Evolutionary conservation across 2,113 vertebrate species (phyloP), one percentile per base, ranked within the genome.

Genomic region (Engraulis encrasicolus): DNA sequence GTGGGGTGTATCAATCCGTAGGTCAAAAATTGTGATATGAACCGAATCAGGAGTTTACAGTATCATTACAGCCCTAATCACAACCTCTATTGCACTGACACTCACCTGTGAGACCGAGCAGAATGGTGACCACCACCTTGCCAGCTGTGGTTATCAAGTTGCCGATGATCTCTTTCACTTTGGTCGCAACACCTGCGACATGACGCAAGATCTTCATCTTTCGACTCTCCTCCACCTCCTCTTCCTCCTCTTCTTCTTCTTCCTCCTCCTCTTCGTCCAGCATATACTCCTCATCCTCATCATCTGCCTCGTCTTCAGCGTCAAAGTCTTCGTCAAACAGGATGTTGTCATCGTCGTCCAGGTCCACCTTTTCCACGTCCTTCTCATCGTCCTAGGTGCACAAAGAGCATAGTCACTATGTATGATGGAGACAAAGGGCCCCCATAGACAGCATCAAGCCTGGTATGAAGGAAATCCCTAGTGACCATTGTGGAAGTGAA

Each of bases 101-200:
- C 96, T 93, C 90, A 99, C 98, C 97, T 91, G 98, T 96, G 86
- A 96, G 91, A 83, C 97, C 97, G 91, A 99, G 92, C 90, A 99
- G 91, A 91, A 99, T 96, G 50, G 97, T 99, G 87, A 99, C 96
- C 90, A 99, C 97, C 89, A 98, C 97, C 92, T 98, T 97, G 89
- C 98, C 98, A 6, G 98, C 98, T 0, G 97, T 99, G 88, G 96
- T 97, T 88, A 99, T 99, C 93, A 99, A 94, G 91, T 99, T 96
- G 89, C 98, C 98, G 49, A 99, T 98, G 88, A 98, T 92, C 82
- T 99, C 98, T 89, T 99, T 99, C 78, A 98, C 92, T 93, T 90
- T 97, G 82, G 97, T 96, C 2, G 97, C 98, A 14, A 98, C 74
- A 0, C 89, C 95, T 0, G 97, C 97, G 0, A 99, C 91, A 81